These are phyloP conservation scores for Porites rus DNA, from an alignment of 92 coral and sea anemone genomes.

Conservation along the genomic window DNA sequence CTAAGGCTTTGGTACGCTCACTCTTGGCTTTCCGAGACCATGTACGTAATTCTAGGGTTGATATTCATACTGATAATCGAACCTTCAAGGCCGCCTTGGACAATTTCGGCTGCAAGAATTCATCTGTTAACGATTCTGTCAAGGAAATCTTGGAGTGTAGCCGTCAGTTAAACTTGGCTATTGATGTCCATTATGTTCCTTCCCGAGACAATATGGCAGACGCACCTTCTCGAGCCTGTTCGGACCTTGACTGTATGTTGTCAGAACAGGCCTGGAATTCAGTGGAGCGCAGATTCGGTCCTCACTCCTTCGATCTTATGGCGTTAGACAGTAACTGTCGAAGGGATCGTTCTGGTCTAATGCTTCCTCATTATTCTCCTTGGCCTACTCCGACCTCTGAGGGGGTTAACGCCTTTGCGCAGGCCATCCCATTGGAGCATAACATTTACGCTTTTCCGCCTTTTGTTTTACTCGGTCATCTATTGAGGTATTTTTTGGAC, in stretches of 20 bases:
- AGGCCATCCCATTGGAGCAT: constrained; percentile 35
- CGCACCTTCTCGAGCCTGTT: constrained; percentile 38
- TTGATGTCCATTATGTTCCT: constrained; percentile 35
- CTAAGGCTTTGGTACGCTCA: constrained; percentile 36
- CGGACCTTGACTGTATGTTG: constrained; percentile 57
- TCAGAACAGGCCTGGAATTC: constrained; percentile 30
- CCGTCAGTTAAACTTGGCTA: constrained; percentile 37
- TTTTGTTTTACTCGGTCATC: constrained; percentile 37
- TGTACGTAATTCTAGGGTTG: constrained; percentile 37
- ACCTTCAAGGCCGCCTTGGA: constrained; percentile 32
- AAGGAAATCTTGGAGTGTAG: constrained; percentile 45
- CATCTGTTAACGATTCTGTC: constrained; percentile 16
- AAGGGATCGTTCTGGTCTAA: background rate
- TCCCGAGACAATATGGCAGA: constrained; percentile 45
- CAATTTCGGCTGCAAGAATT: background rate
- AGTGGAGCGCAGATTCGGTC: constrained; percentile 48
- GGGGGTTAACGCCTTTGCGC: constrained; percentile 50
- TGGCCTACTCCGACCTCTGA: constrained; percentile 53
- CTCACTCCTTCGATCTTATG: constrained; percentile 61
- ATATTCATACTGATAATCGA: constrained; percentile 37
- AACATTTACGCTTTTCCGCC: constrained; percentile 55
- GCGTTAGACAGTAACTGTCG: constrained; percentile 67
- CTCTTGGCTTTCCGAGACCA: too few relatives aligned
- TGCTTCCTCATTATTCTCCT: constrained; percentile 57
- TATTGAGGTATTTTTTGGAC: constrained; percentile 38